Evolutionary conservation across 2,113 vertebrate species (phyloP).

Genomic region (Varanus salvator): DNA sequence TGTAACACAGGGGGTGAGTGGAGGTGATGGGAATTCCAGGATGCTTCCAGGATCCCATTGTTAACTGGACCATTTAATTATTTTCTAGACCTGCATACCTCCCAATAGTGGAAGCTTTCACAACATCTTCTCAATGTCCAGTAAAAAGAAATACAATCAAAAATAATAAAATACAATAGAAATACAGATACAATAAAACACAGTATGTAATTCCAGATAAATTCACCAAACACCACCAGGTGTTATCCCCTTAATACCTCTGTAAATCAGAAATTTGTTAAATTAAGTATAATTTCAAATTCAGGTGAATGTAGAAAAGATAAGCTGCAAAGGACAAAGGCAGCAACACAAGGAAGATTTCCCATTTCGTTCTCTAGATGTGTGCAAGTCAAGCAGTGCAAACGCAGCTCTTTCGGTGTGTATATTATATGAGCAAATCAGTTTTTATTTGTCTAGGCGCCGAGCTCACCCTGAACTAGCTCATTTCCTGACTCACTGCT

Average conservation of each 20-base stretch:
- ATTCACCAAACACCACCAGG: not conserved
- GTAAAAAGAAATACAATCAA: no score
- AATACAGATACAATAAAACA: no score
- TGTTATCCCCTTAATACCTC: not conserved
- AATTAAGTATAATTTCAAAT: not conserved
- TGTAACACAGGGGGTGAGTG: not conserved
- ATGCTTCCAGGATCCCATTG: not conserved
- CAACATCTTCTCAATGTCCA: no score
- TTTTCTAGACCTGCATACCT: no score
- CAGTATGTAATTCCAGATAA: no score
- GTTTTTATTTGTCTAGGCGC: not conserved
- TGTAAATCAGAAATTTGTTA: not conserved
- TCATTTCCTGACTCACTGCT: not conserved
- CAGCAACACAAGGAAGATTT: not conserved
- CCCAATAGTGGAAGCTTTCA: not conserved
- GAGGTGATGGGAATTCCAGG: not conserved
- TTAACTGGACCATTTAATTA: no score
- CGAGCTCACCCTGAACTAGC: not conserved
- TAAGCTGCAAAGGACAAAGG: not conserved
- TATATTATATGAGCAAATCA: not conserved
- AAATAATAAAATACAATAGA: no score
- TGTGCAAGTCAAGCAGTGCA: not conserved
- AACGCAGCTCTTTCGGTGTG: not conserved
- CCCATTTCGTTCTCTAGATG: not conserved
- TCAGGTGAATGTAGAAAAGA: not conserved